Percentiles rank a stretch among this genome's conserved stretches.
Evolutionary conservation across 2,113 vertebrate genomes (phyloP).

Genomic region (Ciconia boyciana): DNA sequence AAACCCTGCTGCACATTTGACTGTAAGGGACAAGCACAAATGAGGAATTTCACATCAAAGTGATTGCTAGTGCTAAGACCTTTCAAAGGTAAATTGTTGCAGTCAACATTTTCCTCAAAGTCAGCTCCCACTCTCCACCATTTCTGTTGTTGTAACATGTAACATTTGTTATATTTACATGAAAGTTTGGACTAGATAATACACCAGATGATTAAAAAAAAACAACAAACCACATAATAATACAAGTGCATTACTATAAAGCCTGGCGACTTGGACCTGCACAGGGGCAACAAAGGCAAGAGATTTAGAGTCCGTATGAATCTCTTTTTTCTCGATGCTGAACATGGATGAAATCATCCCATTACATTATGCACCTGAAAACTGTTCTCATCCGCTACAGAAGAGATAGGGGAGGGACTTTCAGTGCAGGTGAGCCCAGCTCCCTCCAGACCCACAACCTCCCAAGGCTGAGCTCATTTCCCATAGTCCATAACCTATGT

Average conservation of each 20-base stretch:
- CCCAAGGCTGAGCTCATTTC: neutral
- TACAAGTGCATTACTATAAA: neutral
- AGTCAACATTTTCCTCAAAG: neutral
- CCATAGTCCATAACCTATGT: neutral
- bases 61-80: neutral
- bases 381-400: fast-evolving
- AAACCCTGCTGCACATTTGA: neutral
- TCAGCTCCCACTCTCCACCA: neutral
- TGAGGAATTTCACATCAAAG: neutral
- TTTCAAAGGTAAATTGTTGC: neutral
- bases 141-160: neutral
- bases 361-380: neutral
- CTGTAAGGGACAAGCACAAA: neutral
- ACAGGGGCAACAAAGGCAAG: neutral
- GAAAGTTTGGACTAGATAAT: neutral
- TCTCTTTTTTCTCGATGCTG: neutral
- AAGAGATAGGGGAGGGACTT: neutral
- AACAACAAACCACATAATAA: neutral
- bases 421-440: neutral
- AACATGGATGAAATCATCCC: neutral
- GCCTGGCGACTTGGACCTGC: neutral
- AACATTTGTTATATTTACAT: neutral
- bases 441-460: neutral
- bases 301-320: neutral
- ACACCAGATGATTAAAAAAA: neutral